Percentiles rank a stretch among this genome's conserved stretches.
Conservation (phyloP, 37 sponge, comb jelly and placozoan species). For the Amphimedon queenslandica region DNA sequence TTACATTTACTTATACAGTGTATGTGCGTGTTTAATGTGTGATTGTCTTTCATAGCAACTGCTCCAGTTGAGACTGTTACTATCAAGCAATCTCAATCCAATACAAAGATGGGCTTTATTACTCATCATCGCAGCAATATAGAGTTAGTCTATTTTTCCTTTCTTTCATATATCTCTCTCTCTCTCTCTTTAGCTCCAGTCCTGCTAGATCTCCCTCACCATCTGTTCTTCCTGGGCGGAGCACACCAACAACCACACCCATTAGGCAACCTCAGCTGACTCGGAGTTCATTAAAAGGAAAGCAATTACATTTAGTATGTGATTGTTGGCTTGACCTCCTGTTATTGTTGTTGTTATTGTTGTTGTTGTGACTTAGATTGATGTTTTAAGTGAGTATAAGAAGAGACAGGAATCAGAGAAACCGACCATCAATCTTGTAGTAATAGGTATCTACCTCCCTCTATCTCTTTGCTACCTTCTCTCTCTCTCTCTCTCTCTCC, state of each 20-base stretch:
- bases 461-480: background rate
- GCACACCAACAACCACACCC: background rate
- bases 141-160: background rate
- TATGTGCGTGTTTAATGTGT: too few species aligned
- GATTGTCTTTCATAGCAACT: background rate
- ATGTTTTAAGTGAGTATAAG: conserved; percentile 67
- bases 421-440: conserved; percentile 78
- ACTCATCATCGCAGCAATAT: background rate
- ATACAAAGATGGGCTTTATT: background rate
- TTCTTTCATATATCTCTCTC: too few species aligned
- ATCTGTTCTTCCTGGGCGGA: background rate
- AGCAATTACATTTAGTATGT: too few species aligned
- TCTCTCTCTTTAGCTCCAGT: too few species aligned
- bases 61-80: background rate
- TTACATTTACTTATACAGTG: too few species aligned
- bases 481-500: too few species aligned
- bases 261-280: background rate
- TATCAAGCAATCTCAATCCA: background rate
- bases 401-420: conserved; percentile 45
- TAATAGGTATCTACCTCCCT: conserved; percentile 56
- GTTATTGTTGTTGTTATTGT: too few species aligned
- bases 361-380: too few species aligned
- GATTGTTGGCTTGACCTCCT: too few species aligned
- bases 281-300: background rate
- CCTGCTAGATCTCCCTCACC: conserved; percentile 12